phyloP scores from a whole-genome alignment of 2,888 invertebrate species.

The Globia sparganii region DNA sequence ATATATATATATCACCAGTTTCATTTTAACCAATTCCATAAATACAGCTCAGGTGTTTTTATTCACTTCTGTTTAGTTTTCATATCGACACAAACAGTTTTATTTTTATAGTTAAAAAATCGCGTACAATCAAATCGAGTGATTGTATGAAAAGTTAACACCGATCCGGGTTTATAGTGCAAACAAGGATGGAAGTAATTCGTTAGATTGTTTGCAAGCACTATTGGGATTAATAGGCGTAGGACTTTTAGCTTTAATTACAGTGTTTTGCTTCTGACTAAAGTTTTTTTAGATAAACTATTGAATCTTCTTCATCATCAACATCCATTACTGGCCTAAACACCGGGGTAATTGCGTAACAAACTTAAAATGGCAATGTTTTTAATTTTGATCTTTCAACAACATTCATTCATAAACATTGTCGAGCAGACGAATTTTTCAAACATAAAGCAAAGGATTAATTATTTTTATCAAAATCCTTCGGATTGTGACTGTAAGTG shows the following conservation, averaged over 20 bases:
- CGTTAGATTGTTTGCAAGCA: slow-evolving; percentile 38
- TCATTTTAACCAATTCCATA: not conserved
- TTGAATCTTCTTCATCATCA: not conserved
- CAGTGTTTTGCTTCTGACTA: not conserved
- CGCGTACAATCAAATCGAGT: slow-evolving; percentile 16
- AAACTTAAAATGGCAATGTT: not conserved
- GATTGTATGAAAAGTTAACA: slow-evolving; percentile 42
- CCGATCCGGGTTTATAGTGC: not conserved
- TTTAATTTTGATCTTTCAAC: not conserved
- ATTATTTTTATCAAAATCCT: not conserved
- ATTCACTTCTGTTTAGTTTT: slow-evolving; percentile 13
- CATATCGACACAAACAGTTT: slow-evolving; percentile 25
- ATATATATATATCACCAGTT: not conserved
- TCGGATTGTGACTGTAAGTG: not conserved
- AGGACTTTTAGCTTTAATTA: slow-evolving; percentile 3
- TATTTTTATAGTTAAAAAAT: slow-evolving; percentile 11
- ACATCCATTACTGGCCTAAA: not conserved
- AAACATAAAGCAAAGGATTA: not conserved
- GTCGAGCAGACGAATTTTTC: not conserved
- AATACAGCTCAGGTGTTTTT: not conserved
- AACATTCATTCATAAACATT: no score
- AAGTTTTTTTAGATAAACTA: not conserved
- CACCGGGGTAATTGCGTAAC: not conserved
- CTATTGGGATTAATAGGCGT: slow-evolving; percentile 16
- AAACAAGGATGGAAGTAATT: slow-evolving; percentile 39